phyloP scores from a whole-genome alignment of 2,113 vertebrate genomes.

The Monopterus albus region DNA sequence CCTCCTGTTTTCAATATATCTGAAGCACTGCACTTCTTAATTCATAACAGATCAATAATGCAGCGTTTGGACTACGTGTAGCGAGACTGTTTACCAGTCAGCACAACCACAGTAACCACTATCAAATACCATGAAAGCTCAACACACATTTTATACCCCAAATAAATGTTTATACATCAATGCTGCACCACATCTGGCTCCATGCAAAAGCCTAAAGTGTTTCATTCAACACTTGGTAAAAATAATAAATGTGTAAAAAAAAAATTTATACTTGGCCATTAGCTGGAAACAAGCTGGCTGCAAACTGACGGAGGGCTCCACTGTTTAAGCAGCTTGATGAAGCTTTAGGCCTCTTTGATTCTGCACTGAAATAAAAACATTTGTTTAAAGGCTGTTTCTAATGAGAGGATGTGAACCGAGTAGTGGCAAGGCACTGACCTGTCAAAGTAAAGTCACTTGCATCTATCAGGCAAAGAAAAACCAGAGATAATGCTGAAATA shows the following conservation, averaged over 20 bases:
- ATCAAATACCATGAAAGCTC: conserved; percentile 40
- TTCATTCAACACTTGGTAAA: conserved; percentile 39
- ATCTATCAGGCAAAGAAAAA: neutral
- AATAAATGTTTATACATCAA: conserved; percentile 47
- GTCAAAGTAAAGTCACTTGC: neutral
- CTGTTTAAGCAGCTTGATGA: conserved; percentile 36
- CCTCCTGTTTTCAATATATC: neutral
- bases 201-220: conserved; percentile 47
- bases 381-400: conserved; percentile 11
- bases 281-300: conserved; percentile 47
- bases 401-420: neutral
- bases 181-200: conserved; percentile 13
- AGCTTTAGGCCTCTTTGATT: conserved; percentile 26
- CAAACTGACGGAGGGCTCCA: conserved; percentile 27
- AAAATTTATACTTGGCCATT: conserved; percentile 50
- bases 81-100: conserved; percentile 28
- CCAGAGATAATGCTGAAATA: no score
- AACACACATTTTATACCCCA: conserved; percentile 51
- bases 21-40: neutral
- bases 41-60: conserved; percentile 1
- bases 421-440: conserved; percentile 1
- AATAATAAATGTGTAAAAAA: conserved; percentile 49
- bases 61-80: neutral
- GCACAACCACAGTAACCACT: conserved; percentile 36
- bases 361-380: conserved; percentile 16